These are phyloP conservation scores for Drosophila neotestacea DNA, from an alignment of 2,888 invertebrate genomes.

Conservation along the genomic window DNA sequence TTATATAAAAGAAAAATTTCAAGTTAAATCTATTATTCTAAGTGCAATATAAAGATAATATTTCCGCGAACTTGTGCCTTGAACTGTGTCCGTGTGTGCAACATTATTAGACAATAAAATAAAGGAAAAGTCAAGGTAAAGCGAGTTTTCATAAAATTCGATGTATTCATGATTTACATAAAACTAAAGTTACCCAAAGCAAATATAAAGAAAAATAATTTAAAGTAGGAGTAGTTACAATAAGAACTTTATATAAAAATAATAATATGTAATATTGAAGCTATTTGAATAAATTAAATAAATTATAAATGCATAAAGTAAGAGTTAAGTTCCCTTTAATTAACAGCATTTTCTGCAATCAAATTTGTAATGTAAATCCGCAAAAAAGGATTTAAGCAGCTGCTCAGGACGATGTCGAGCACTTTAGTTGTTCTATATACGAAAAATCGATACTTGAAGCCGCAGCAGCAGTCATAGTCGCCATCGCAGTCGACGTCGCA, in stretches of 20 bases:
- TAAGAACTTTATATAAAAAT: not conserved
- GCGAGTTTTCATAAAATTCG: not conserved
- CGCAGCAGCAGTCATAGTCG: conserved; percentile 37
- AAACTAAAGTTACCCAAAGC: not conserved
- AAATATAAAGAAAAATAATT: not conserved
- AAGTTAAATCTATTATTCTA: conserved; percentile 25
- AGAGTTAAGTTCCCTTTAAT: not conserved
- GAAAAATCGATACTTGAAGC: conserved; percentile 72
- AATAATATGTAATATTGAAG: not conserved
- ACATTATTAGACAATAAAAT: conserved; percentile 29
- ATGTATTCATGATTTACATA: not conserved
- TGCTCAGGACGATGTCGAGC: conserved; percentile 33
- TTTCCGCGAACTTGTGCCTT: conserved; percentile 49
- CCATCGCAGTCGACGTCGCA: conserved; percentile 5
- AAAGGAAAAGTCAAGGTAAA: not conserved
- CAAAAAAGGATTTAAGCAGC: conserved; percentile 21
- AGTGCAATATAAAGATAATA: conserved; percentile 15
- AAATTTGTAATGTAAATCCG: conserved; percentile 3
- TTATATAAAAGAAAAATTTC: conserved; percentile 24
- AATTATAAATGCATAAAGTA: not conserved
- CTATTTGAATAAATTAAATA: not conserved
- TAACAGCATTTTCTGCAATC: not conserved
- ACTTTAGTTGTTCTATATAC: conserved; percentile 45
- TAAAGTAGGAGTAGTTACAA: not conserved
- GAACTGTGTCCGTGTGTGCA: conserved; percentile 35